These are phyloP conservation scores for Rhinogobius similis DNA, from an alignment of 2,113 vertebrate species.

Conservation along the genomic window DNA sequence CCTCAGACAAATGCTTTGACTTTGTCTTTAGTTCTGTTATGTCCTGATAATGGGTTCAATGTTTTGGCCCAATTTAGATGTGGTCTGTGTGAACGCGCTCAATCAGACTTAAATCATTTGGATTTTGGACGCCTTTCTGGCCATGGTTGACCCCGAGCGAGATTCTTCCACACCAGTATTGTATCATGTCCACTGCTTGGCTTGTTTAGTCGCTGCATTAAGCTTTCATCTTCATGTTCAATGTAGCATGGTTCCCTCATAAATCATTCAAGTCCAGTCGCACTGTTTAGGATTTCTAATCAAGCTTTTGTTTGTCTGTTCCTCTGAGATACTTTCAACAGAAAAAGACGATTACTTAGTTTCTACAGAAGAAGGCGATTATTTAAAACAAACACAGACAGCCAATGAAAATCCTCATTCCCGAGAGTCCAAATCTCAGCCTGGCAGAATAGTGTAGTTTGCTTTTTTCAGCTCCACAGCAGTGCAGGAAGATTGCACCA, in stretches of 20 bases:
- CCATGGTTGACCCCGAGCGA: too few species aligned
- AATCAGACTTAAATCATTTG: too few species aligned
- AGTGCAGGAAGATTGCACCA: neutral
- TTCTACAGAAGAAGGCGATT: constrained; percentile 35
- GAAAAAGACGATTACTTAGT: constrained; percentile 33
- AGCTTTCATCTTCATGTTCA: constrained; percentile 16
- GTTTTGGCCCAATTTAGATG: neutral
- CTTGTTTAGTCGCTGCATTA: constrained; percentile 13
- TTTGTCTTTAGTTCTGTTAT: too few species aligned
- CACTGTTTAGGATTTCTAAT: constrained; percentile 36
- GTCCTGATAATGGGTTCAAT: too few species aligned
- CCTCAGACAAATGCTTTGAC: too few species aligned
- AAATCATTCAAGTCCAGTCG: constrained; percentile 49
- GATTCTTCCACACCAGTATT: neutral
- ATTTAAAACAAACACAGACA: constrained; percentile 33
- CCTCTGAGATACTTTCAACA: constrained; percentile 21
- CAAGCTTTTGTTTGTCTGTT: constrained; percentile 44
- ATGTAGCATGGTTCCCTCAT: constrained; percentile 26
- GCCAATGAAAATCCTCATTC: constrained; percentile 9
- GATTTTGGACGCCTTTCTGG: too few species aligned
- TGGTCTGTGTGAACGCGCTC: neutral
- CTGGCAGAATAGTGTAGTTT: constrained; percentile 9
- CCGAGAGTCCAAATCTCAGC: constrained; percentile 5
- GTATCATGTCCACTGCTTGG: neutral
- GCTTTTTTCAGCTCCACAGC: neutral